Conservation (phyloP, 1,140 invertebrate species). For the Aphelinus atriplicis region DNA sequence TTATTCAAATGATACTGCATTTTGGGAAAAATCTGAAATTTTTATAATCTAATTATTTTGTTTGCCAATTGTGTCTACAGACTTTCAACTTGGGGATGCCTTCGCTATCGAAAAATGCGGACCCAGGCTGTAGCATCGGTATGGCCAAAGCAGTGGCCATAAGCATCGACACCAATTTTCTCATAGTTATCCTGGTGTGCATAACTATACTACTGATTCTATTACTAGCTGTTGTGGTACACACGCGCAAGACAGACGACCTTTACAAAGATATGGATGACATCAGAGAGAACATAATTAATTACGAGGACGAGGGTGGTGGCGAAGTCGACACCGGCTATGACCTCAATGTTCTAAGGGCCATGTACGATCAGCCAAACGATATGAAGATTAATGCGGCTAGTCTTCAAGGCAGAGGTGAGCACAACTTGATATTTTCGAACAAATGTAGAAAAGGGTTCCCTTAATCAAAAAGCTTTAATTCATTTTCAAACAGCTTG, state of each 20-base stretch:
- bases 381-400: conserved; percentile 60
- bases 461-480: neutral
- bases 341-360: conserved; percentile 88
- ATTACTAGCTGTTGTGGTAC: conserved; percentile 86
- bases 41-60: too few relatives aligned
- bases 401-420: conserved; percentile 60
- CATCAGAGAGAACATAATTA: conserved; percentile 95
- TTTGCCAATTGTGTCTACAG: conserved; percentile 51
- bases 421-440: conserved; percentile 23
- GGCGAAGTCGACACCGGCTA: conserved; percentile 95
- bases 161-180: conserved; percentile 83
- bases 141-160: conserved; percentile 80
- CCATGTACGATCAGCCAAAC: conserved; percentile 71
- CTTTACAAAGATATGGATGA: conserved; percentile 94
- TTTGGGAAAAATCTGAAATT: neutral
- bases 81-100: conserved; percentile 82
- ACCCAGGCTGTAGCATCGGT: conserved; percentile 75
- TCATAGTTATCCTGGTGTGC: conserved; percentile 85
- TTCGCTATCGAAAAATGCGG: conserved; percentile 72
- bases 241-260: conserved; percentile 84
- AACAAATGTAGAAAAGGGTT: neutral
- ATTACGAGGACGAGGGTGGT: conserved; percentile 96
- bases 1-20: conserved; percentile 6
- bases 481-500: neutral
- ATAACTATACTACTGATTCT: conserved; percentile 82